Evolutionary conservation across 2,888 invertebrate species (phyloP).

Genomic region (Drosophila pegasa): DNA sequence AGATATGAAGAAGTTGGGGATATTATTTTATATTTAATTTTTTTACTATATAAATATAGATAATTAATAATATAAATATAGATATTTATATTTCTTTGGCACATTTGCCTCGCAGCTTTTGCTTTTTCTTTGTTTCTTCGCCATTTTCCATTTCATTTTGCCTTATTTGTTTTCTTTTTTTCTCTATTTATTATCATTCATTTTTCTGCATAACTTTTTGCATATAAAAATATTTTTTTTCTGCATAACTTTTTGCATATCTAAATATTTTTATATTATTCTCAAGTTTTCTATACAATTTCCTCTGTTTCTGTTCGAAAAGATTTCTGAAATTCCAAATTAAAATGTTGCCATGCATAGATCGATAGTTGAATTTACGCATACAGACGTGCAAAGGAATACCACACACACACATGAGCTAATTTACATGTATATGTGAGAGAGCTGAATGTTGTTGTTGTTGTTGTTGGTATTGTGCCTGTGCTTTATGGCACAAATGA

Average conservation of each 20-base stretch:
- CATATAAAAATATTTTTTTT: no score
- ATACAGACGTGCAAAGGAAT: background rate
- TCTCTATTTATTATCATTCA: background rate
- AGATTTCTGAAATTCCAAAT: conserved; percentile 44
- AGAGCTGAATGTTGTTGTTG: conserved; percentile 16
- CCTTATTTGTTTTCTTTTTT: background rate
- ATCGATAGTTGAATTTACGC: conserved; percentile 57
- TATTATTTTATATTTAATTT: no score
- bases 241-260: no score
- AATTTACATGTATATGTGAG: conserved; percentile 13
- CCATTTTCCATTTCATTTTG: no score
- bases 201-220: no score
- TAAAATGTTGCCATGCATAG: conserved; percentile 38
- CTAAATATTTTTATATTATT: background rate
- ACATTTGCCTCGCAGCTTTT: no score
- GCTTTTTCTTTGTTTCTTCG: no score
- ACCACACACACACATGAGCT: background rate
- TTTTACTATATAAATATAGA: no score
- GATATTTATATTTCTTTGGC: no score
- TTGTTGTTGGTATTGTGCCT: conserved; percentile 8
- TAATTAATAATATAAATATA: no score
- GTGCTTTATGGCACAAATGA: conserved; percentile 73
- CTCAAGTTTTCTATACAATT: background rate
- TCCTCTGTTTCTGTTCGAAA: background rate
- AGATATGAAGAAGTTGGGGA: no score